Conservation (phyloP, 2,888 invertebrate genomes). For the Ophion obscuratus region DNA sequence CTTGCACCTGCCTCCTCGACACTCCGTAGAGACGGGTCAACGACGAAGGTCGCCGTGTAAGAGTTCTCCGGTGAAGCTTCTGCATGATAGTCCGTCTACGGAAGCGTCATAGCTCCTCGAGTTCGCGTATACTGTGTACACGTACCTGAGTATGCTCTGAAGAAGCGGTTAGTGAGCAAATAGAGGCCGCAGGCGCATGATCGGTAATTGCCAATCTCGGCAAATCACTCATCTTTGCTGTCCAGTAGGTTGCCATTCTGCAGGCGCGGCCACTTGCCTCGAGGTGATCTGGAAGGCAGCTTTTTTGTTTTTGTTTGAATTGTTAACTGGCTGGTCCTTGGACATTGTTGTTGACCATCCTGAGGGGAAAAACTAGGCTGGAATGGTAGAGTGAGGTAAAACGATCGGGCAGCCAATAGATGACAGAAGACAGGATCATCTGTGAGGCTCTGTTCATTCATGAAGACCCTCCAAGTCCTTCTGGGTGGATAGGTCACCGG, state of each 20-base stretch:
- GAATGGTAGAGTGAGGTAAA: too few species aligned
- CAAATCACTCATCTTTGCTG: not conserved
- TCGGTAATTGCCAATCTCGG: not conserved
- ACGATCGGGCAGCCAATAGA: too few species aligned
- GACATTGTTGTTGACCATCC: not conserved
- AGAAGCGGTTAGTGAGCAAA: slow-evolving; percentile 49
- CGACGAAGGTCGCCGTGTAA: slow-evolving; percentile 55
- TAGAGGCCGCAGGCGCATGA: not conserved
- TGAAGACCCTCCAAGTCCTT: too few species aligned
- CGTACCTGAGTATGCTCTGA: slow-evolving; percentile 20
- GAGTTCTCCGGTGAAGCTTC: slow-evolving; percentile 45
- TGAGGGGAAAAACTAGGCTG: too few species aligned
- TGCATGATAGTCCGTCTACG: slow-evolving; percentile 33
- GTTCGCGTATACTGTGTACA: slow-evolving; percentile 31
- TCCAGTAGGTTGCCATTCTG: not conserved
- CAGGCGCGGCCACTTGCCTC: not conserved
- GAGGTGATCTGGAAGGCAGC: not conserved
- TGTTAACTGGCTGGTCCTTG: too few species aligned
- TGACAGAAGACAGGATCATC: too few species aligned
- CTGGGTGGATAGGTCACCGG: too few species aligned
- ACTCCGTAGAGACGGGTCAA: slow-evolving; percentile 58
- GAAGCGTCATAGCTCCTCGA: slow-evolving; percentile 55
- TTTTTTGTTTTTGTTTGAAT: too few species aligned
- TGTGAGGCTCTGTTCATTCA: too few species aligned
- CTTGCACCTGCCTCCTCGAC: slow-evolving; percentile 35